Base-by-base conservation (phyloP, 2,113 vertebrate genomes). In the Henicopernis longicauda region DNA sequence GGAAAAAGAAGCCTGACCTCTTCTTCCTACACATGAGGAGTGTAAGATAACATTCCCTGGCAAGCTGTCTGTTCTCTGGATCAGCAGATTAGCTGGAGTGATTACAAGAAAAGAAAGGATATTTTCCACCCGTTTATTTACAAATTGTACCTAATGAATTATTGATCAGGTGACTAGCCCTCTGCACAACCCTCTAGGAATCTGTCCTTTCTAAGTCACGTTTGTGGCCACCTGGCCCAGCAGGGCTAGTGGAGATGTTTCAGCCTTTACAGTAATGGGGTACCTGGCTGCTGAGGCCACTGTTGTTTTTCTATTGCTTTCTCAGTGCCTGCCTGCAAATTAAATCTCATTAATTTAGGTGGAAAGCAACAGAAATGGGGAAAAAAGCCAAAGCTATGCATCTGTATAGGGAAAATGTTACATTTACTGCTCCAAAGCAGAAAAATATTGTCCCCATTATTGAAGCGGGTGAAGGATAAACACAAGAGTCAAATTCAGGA, bases 51-150 rank as follows among this genome's bases (percentile, higher is more conserved):
- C 82, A 61, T 49, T 84, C 47, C 47, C 77, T 91, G 57, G 76
- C 72, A 92, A 92, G 31, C 72, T 67, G 58, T 50, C 76, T 86
- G 61, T 84, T 97, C 65, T 77, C 67, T 79, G 57, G 82, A 92
- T 93, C 92, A 94, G 92, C 90, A 97, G 86, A 95, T 96, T 96
- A 86, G 65, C 27, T 86, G 89, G 61, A 85, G 34, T 74, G 76
- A 96, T 97, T 91, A 89, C 72, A 90, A 89, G 77, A 73, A 94
- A 86, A 93, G 18, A 93, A 92, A 95, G 79, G 80, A 94, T 94
- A 83, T 92, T 96, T 97, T 97, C 61, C 69, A 81, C 83, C 76
- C 59, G 32, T 83, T 93, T 92, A 93, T 95, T 95, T 96, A 86
- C 92, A 91, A 97, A 82, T 61, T 95, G 80, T 25, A 69, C 26